Base-by-base conservation (phyloP, 2,113 vertebrate species). In the Anarhynchus alexandrinus region DNA sequence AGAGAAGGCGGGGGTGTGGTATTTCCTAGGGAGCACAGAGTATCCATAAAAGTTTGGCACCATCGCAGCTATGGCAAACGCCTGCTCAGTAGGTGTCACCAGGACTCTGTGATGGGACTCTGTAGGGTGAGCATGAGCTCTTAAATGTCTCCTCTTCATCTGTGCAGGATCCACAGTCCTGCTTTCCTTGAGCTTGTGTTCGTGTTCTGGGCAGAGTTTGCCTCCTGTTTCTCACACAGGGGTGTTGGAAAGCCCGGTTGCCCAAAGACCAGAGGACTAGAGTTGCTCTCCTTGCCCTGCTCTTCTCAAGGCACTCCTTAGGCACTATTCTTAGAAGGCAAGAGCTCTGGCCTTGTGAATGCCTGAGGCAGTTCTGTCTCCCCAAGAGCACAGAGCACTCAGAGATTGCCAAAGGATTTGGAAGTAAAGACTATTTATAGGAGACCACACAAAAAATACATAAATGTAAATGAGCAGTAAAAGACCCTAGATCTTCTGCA, bases 1-100 rank as follows among this genome's bases (percentile, higher is more conserved):
- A 51, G 38, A 1, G 3, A 52, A 55, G 59, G 51, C n/a, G 45
- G 49, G 16, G 34, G 7, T 32, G 25, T 4, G 30, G 32, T 34
- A 30, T 73, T 85, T 72, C 79, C 22, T 36, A 16, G 19, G 14
- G 52, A 93, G 25, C n/a, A 20, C 12, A 26, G 19, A 36, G 21
- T 3, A 49, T 26, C 0, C 0, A 18, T 36, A 55, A 10, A 67
- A 65, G 47, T 49, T 49, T 34, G 42, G 20, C 30, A 30, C 15
- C 17, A 6, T 21, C 6, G 4, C 55, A 79, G 45, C 34, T 40
- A 15, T 22, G 38, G 23, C 2, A 2, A 32, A 21, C 1, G 10
- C 17, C 69, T 27, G 12, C 65, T 89, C 20, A 42, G 27, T 15
- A 45, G 8, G 2, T 42, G 49, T 49, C 67, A 83, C 13, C n/a